Base-by-base conservation (phyloP, 2,113 vertebrate genomes). In the Leucoraja erinaceus region DNA sequence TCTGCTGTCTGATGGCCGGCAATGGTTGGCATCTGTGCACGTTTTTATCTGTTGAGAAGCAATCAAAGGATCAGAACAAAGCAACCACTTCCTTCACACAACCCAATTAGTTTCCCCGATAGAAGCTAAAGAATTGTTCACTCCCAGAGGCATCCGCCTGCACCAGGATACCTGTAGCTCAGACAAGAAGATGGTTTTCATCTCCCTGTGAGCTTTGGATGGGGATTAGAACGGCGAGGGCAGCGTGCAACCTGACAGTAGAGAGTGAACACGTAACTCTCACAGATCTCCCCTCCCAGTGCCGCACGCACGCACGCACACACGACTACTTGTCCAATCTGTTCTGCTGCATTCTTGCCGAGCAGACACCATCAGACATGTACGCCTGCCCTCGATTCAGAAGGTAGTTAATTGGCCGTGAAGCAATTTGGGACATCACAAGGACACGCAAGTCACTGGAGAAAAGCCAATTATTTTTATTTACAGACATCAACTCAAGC, bases 1-100 rank as follows among this genome's bases (percentile, higher is more conserved):
- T 0, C 83, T 94, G 11, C 95, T 96, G 0, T 93, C 33, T 11
- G 97, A 97, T 0, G 95, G 96, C 28, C 97, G 97, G 5, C 97
- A 96, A 8, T 95, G 96, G 94, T 99, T 99, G 8, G 97, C 98
- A 28, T 96, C 95, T 0, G 95, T 93, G 93, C 99, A 99, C 68
- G 95, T 97, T 93, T 97, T 98, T 93, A 99, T 94, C 99, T 99
- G 78, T 0, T 59, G 81, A 31, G 54, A 86, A 76, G 90, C 22
- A 66, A 72, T 91, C 33, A 74, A 70, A 72, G 2, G 0, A 72
- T 88, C 59, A 92, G 31, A 54, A 92, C 38, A 92, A 28, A 74
- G 91, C 18, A 92, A 47, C 10, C 0, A 75, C 22, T 54, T 68
- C 28, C 38, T 47, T 20, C 33, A 28, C 20, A 74, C 70, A 72